Conservation (phyloP, 2,797 vertebrate genomes). For the Falco columbarius region DNA sequence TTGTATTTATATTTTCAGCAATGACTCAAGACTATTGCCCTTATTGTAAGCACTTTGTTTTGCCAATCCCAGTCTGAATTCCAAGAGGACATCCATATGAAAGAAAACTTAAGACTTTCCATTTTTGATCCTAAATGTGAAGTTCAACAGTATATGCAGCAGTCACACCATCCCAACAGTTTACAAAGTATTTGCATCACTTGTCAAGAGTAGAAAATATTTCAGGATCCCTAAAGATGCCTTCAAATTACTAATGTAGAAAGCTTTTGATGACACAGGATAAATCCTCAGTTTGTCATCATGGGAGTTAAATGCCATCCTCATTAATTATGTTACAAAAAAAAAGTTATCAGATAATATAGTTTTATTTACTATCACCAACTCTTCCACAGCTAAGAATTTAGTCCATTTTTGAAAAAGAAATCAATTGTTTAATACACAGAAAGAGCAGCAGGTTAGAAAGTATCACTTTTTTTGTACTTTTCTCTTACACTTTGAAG, state of each 20-base stretch:
- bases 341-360: not conserved
- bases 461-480: not conserved
- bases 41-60: not conserved
- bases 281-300: not conserved
- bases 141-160: not conserved
- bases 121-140: not conserved
- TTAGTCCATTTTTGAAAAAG: not conserved
- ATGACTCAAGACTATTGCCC: not conserved
- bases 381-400: not conserved
- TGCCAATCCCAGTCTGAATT: not conserved
- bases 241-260: not conserved
- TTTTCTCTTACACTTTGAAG: not conserved
- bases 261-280: not conserved
- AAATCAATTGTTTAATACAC: not conserved
- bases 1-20: not conserved
- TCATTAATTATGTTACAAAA: not conserved
- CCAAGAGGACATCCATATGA: not conserved
- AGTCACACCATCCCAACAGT: not conserved
- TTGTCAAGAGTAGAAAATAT: not conserved
- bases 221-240: not conserved
- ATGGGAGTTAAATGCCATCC: not conserved
- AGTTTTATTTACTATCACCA: not conserved
- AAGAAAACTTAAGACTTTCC: not conserved
- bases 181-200: not conserved
- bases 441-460: not conserved